Evolutionary conservation across 2,888 invertebrate genomes (phyloP).

Genomic region (Muscina levida): DNA sequence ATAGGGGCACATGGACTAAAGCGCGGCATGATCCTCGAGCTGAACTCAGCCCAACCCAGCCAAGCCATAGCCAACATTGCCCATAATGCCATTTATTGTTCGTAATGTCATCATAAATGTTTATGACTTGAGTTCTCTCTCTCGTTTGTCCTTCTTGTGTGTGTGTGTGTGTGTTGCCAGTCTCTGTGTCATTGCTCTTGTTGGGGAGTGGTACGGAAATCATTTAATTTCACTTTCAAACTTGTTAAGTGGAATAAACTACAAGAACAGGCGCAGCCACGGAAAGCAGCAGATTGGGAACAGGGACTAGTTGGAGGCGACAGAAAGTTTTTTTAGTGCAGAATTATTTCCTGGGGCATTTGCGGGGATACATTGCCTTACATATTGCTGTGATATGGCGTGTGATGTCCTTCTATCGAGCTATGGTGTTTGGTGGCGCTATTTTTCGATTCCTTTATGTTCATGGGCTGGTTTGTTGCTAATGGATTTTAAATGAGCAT

Average conservation of each 20-base stretch:
- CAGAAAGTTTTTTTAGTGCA: slow-evolving; percentile 12
- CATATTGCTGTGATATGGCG: slow-evolving; percentile 25
- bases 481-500: slow-evolving; percentile 79
- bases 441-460: slow-evolving; percentile 41
- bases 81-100: slow-evolving; percentile 52
- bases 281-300: background rate
- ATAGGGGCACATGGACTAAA: slow-evolving; percentile 2
- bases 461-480: slow-evolving; percentile 67
- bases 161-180: slow-evolving; percentile 18
- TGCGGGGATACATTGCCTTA: slow-evolving; percentile 33
- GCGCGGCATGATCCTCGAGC: slow-evolving; percentile 7
- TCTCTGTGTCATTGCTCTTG: too few species aligned
- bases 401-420: slow-evolving; percentile 46
- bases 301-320: slow-evolving; percentile 9
- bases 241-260: slow-evolving; percentile 48
- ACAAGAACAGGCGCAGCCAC: slow-evolving; percentile 2
- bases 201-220: slow-evolving; percentile 42
- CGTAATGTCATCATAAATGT: slow-evolving; percentile 49
- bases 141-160: slow-evolving; percentile 24
- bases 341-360: slow-evolving; percentile 46
- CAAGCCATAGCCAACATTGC: background rate
- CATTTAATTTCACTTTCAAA: slow-evolving; percentile 61
- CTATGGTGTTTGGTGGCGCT: slow-evolving; percentile 20
- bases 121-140: slow-evolving; percentile 43
- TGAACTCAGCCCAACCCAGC: background rate